phyloP scores from a whole-genome alignment of 1,140 invertebrate genomes.

The Globodera rostochiensis region DNA sequence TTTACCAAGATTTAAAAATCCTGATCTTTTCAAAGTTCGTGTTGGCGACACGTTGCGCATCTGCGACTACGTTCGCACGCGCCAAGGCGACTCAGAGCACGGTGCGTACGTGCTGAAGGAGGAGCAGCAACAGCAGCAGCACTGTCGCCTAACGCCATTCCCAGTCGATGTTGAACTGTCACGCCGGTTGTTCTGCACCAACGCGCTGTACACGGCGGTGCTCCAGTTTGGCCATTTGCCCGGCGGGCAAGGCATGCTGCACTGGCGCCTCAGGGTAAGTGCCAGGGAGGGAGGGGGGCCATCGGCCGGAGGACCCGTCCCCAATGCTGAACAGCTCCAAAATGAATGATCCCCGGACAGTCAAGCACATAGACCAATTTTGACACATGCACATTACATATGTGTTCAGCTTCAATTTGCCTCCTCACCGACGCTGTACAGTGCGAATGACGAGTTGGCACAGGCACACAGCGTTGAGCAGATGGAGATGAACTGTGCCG shows the following conservation, averaged over 20 bases:
- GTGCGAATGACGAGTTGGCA: constrained; percentile 22
- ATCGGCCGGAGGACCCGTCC: too few species aligned
- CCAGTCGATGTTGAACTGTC: constrained; percentile 44
- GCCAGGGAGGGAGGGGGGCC: too few species aligned
- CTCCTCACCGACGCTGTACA: constrained; percentile 29
- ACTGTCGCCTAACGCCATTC: constrained; percentile 40
- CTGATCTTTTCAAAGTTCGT: constrained; percentile 14
- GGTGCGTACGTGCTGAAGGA: constrained; percentile 37
- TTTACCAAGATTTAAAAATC: neutral
- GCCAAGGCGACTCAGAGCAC: constrained; percentile 16
- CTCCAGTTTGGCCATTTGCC: constrained; percentile 43
- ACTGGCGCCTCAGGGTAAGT: constrained; percentile 38
- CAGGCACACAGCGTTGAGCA: constrained; percentile 25
- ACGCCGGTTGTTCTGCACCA: constrained; percentile 40
- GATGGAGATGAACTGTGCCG: constrained; percentile 41
- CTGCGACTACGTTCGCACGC: constrained; percentile 44
- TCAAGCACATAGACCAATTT: neutral
- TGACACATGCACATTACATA: neutral
- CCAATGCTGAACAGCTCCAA: too few species aligned
- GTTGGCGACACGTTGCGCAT: constrained; percentile 42
- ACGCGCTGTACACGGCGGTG: constrained; percentile 47
- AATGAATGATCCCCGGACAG: too few species aligned
- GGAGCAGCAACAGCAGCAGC: too few species aligned
- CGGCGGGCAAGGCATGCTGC: constrained; percentile 31
- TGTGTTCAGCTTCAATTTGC: constrained; percentile 40